These are phyloP conservation scores for Marmota flaviventris DNA, from an alignment of 2,113 vertebrate species.

Conservation along the genomic window DNA sequence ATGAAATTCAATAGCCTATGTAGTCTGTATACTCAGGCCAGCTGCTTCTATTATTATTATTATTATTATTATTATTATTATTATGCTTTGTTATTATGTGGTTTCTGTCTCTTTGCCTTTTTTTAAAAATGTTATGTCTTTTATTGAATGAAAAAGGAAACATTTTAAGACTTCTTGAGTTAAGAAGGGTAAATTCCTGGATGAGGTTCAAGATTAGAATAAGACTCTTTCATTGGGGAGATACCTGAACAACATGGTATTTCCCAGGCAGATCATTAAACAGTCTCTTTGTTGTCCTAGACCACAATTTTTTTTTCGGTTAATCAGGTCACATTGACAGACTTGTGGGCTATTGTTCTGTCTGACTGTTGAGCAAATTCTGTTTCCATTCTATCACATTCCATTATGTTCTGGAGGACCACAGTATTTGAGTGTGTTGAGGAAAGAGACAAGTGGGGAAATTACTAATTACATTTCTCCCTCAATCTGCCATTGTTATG, in stretches of 20 bases:
- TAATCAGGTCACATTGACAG: not conserved
- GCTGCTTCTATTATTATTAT: not conserved
- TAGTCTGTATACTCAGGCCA: not conserved
- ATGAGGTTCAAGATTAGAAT: slow-evolving; percentile 9
- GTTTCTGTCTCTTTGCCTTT: not conserved
- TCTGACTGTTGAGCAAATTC: not conserved
- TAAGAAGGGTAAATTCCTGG: slow-evolving; percentile 37
- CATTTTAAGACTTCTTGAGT: slow-evolving; percentile 11
- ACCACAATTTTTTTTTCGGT: slow-evolving; percentile 25
- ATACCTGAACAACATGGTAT: not conserved
- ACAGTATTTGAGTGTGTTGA: not conserved
- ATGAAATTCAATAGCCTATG: not conserved
- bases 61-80: not conserved
- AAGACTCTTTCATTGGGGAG: not conserved
- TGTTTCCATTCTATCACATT: slow-evolving; percentile 4
- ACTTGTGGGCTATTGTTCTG: not conserved
- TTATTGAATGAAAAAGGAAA: not conserved
- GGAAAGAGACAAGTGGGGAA: not conserved
- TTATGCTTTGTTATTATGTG: not conserved
- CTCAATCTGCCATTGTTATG: not conserved
- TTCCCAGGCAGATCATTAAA: not conserved
- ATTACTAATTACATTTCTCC: slow-evolving; percentile 28
- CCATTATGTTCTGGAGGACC: not conserved
- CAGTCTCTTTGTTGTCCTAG: not conserved
- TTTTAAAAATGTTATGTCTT: not conserved